phyloP scores from a whole-genome alignment of 2,113 vertebrate genomes.

The Ceyx margarethae region DNA sequence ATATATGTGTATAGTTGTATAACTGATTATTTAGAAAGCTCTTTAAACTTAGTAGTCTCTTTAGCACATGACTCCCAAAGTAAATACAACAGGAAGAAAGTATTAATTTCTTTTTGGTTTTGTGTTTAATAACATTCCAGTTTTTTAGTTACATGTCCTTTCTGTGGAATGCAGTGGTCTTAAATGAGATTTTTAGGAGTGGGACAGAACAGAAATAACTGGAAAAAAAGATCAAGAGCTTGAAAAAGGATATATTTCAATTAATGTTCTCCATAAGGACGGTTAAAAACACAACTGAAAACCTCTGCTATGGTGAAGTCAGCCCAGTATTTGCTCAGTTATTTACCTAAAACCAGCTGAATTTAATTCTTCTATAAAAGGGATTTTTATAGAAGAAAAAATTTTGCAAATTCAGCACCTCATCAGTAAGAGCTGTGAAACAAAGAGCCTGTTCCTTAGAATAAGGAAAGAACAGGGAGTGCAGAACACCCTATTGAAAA shows the following conservation, averaged over 20 bases:
- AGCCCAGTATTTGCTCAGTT: neutral
- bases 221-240: neutral
- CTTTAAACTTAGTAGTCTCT: neutral
- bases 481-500: neutral
- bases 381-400: neutral
- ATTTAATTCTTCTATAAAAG: neutral
- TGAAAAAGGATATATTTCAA: neutral
- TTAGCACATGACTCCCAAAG: neutral
- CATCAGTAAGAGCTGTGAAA: neutral
- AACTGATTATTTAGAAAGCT: neutral
- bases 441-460: neutral
- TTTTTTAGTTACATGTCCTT: neutral
- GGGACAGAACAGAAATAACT: neutral
- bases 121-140: neutral
- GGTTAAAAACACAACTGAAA: neutral
- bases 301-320: neutral
- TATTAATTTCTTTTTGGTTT: neutral
- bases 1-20: neutral
- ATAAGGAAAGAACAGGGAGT: neutral
- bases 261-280: neutral
- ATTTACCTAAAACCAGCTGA: neutral
- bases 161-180: neutral
- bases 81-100: neutral
- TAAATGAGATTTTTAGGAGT: neutral
- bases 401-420: neutral